Conservation (phyloP, 2,113 vertebrate genomes). For the Anolis carolinensis region DNA sequence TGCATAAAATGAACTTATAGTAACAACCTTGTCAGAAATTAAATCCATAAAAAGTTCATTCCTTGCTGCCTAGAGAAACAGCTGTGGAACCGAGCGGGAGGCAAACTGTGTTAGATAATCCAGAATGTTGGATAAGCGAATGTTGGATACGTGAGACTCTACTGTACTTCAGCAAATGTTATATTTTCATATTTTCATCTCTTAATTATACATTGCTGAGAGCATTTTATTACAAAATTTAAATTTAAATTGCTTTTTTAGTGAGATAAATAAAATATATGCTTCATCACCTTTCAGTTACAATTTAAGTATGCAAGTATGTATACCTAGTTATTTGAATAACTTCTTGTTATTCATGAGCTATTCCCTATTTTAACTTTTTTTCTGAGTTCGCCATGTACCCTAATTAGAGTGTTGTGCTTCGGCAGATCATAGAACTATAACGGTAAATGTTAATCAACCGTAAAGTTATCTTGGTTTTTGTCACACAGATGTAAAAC, state of each 20-base stretch:
- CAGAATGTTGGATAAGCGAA: too few species aligned
- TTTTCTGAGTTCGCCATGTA: slow-evolving; percentile 32
- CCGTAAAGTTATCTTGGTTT: slow-evolving; percentile 28
- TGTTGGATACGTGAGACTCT: too few species aligned
- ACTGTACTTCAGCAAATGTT: slow-evolving; percentile 66
- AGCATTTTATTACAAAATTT: slow-evolving; percentile 60
- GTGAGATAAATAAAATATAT: slow-evolving; percentile 61
- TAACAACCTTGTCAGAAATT: too few species aligned
- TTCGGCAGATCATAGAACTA: slow-evolving; percentile 38
- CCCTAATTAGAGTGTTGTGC: slow-evolving; percentile 43
- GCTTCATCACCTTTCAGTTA: slow-evolving; percentile 16
- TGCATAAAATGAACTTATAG: too few species aligned
- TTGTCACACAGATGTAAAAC: slow-evolving; percentile 29
- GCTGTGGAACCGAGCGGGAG: too few species aligned
- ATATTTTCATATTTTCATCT: slow-evolving; percentile 69
- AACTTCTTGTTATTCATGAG: slow-evolving; percentile 55
- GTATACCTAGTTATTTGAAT: slow-evolving; percentile 42
- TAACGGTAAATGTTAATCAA: slow-evolving; percentile 48
- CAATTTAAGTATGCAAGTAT: not conserved
- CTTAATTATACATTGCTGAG: slow-evolving; percentile 67
- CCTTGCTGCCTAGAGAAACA: too few species aligned
- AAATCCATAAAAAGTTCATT: too few species aligned
- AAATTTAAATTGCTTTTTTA: slow-evolving; percentile 58
- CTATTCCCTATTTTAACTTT: slow-evolving; percentile 3
- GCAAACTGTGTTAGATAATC: too few species aligned